phyloP scores from a whole-genome alignment of 2,113 vertebrate species.

The Mixornis gularis region DNA sequence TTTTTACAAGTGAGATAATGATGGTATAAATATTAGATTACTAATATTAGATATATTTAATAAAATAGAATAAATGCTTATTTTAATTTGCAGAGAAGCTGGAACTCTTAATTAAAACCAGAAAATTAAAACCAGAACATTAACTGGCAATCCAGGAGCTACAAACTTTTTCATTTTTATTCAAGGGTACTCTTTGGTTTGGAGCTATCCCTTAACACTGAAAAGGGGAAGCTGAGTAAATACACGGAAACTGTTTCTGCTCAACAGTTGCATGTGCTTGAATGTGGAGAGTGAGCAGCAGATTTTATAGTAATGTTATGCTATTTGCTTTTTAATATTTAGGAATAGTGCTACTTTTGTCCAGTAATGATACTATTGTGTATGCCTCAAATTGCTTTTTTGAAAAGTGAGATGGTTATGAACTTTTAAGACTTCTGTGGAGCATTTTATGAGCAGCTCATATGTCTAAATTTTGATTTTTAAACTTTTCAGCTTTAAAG shows the following conservation, averaged over 20 bases:
- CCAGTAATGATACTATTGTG: neutral
- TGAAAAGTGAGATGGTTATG: neutral
- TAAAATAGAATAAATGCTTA: neutral
- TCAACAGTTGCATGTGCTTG: neutral
- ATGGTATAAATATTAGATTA: neutral
- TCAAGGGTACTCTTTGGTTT: neutral
- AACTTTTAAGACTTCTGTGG: neutral
- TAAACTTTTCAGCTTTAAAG: neutral
- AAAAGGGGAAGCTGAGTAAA: neutral
- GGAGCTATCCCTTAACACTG: neutral
- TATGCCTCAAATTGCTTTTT: neutral
- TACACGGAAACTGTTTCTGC: neutral
- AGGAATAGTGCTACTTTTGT: neutral
- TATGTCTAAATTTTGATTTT: neutral
- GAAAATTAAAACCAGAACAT: neutral
- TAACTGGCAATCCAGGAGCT: neutral
- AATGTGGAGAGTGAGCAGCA: neutral
- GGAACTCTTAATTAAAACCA: neutral
- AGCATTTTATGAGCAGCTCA: neutral
- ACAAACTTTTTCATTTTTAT: neutral
- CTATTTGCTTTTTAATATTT: neutral
- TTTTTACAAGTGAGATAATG: neutral
- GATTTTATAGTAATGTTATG: neutral
- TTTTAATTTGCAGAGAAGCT: neutral
- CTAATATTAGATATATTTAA: neutral